These are phyloP conservation scores for Pteronotus mesoamericanus DNA, from an alignment of 2,797 vertebrate species.

Conservation along the genomic window DNA sequence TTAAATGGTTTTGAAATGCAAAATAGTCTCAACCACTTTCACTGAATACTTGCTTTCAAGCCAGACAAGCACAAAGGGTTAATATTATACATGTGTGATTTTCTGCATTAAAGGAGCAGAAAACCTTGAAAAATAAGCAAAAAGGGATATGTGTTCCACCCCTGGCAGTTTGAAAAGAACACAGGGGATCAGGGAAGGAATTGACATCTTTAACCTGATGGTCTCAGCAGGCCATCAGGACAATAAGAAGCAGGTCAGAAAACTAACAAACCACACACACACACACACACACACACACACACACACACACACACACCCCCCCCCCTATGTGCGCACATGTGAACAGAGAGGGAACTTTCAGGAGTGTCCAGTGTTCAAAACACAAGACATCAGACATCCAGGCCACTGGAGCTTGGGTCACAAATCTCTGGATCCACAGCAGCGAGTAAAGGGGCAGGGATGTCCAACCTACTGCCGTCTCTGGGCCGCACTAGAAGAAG, in stretches of 20 bases:
- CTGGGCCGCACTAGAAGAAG: no score
- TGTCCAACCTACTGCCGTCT: no score
- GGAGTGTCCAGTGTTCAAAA: not conserved
- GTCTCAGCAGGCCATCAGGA: not conserved
- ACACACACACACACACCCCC: rapidly evolving
- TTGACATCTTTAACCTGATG: not conserved
- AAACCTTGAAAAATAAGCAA: not conserved
- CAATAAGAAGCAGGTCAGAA: not conserved
- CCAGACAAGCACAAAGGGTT: not conserved
- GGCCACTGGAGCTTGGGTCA: not conserved
- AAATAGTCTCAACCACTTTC: not conserved
- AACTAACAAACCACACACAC: not conserved
- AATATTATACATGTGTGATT: no score
- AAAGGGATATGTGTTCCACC: no score
- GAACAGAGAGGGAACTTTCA: not conserved
- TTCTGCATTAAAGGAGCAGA: not conserved
- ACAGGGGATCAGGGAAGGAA: not conserved
- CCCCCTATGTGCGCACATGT: not conserved
- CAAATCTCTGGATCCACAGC: not conserved
- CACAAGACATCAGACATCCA: rapidly evolving
- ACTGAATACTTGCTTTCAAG: not conserved
- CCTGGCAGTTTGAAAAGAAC: not conserved
- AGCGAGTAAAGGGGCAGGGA: not conserved
- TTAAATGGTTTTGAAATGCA: not conserved
- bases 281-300: not conserved